phyloP scores from a whole-genome alignment of 2,797 vertebrate species.

The Natrix natrix region DNA sequence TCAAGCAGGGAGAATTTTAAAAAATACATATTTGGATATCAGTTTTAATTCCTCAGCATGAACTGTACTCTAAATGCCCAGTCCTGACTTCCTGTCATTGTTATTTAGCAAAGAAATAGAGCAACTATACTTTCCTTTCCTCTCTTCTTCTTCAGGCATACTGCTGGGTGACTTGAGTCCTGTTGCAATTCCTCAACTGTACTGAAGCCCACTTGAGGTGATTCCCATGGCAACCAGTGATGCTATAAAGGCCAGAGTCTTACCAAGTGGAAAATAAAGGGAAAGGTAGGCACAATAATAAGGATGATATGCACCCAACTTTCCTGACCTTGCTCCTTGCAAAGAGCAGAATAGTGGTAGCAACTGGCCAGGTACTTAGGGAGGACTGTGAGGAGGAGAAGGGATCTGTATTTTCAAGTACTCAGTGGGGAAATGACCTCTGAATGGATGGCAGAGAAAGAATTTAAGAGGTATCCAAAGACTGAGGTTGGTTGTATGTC shows the following conservation, averaged over 20 bases:
- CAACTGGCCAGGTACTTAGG: neutral
- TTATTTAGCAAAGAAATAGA: neutral
- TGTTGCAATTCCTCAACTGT: neutral
- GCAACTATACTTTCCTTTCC: neutral
- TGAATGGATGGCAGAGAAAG: neutral
- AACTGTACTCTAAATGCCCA: neutral
- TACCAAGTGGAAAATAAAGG: neutral
- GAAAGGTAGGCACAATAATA: neutral
- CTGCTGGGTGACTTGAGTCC: neutral
- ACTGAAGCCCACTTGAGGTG: neutral
- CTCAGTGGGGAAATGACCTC: neutral
- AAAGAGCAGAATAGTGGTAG: neutral
- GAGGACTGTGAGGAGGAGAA: neutral
- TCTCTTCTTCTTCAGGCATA: neutral
- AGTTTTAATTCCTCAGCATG: neutral
- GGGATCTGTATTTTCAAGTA: neutral
- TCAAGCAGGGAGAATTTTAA: neutral
- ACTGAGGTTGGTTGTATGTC: neutral
- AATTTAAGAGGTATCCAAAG: neutral
- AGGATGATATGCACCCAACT: neutral
- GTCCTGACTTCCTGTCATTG: conserved; percentile 1
- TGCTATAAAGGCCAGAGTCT: neutral
- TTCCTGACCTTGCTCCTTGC: neutral
- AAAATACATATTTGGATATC: neutral
- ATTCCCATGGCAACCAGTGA: conserved; percentile 12